These are phyloP conservation scores for Paratrypauchen microcephalus DNA, from an alignment of 2,797 vertebrate genomes.

Conservation along the genomic window DNA sequence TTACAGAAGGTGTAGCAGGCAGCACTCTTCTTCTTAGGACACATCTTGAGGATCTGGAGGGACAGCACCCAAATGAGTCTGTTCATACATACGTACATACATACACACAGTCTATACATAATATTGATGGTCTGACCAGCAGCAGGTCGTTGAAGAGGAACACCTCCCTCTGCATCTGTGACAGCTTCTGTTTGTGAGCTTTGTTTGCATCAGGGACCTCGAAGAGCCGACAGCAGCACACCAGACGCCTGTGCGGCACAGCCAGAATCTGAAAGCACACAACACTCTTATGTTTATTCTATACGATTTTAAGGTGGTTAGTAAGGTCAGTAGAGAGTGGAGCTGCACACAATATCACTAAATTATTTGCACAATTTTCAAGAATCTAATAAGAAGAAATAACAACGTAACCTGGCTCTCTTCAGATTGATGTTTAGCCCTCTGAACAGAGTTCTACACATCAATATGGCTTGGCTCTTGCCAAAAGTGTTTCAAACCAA, in stretches of 20 bases:
- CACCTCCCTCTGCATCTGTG: slow-evolving; percentile 95
- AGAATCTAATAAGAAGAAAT: no score
- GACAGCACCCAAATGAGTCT: slow-evolving; percentile 18
- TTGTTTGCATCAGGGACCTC: slow-evolving; percentile 97
- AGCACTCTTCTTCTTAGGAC: slow-evolving; percentile 97
- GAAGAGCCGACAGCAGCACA: slow-evolving; percentile 97
- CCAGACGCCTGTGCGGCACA: slow-evolving; percentile 92
- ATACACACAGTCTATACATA: background rate
- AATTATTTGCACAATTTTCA: no score
- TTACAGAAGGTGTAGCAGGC: slow-evolving; percentile 98
- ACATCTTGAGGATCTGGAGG: slow-evolving; percentile 92
- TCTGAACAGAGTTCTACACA: no score
- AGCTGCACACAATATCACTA: no score
- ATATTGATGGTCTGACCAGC: slow-evolving; percentile 80
- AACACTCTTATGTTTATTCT: background rate
- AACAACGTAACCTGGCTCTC: no score
- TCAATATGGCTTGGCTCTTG: no score
- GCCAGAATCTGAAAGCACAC: slow-evolving; percentile 84
- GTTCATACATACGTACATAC: no score
- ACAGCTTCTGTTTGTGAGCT: slow-evolving; percentile 97
- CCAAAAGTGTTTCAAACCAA: no score
- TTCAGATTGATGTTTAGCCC: no score
- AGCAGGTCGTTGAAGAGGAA: slow-evolving; percentile 98
- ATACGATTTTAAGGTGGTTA: no score
- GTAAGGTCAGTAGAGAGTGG: no score